phyloP scores from a whole-genome alignment of 1,140 invertebrate genomes.

The Drosophila repleta region DNA sequence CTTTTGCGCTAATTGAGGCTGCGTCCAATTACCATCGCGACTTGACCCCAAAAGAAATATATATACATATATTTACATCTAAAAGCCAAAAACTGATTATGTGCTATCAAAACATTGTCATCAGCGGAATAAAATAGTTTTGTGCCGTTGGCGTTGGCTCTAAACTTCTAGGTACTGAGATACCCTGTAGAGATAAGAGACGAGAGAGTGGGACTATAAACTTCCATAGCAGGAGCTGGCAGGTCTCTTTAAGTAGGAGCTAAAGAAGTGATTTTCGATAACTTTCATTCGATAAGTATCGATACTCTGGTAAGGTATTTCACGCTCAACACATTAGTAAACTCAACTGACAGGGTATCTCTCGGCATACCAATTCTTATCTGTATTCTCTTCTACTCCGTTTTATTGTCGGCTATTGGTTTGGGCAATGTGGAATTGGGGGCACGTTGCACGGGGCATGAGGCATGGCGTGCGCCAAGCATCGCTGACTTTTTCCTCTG shows the following conservation, averaged over 20 bases:
- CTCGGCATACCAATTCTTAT: too few relatives aligned
- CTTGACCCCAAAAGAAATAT: slow-evolving; percentile 50
- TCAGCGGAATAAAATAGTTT: slow-evolving; percentile 46
- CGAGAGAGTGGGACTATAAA: too few relatives aligned
- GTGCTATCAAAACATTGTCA: slow-evolving; percentile 70
- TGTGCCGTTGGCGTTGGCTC: slow-evolving; percentile 57
- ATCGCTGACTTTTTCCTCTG: slow-evolving; percentile 42
- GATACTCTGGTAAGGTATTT: too few relatives aligned
- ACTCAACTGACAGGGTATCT: neutral
- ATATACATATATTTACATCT: neutral
- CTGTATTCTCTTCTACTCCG: slow-evolving; percentile 6
- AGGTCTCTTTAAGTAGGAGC: too few relatives aligned
- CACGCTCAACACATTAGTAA: too few relatives aligned
- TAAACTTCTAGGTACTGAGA: slow-evolving; percentile 55
- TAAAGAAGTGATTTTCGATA: too few relatives aligned
- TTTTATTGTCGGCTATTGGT: slow-evolving; percentile 49
- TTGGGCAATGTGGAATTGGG: slow-evolving; percentile 28
- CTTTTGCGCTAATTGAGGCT: neutral
- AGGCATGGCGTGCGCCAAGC: slow-evolving; percentile 59
- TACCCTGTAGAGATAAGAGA: neutral
- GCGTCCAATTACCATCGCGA: slow-evolving; percentile 12
- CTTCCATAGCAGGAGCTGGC: too few relatives aligned
- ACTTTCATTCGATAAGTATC: too few relatives aligned
- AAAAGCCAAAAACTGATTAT: slow-evolving; percentile 48
- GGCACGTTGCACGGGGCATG: slow-evolving; percentile 11